phyloP scores from a whole-genome alignment of 2,888 invertebrate genomes.

The Stratiomys singularior region DNA sequence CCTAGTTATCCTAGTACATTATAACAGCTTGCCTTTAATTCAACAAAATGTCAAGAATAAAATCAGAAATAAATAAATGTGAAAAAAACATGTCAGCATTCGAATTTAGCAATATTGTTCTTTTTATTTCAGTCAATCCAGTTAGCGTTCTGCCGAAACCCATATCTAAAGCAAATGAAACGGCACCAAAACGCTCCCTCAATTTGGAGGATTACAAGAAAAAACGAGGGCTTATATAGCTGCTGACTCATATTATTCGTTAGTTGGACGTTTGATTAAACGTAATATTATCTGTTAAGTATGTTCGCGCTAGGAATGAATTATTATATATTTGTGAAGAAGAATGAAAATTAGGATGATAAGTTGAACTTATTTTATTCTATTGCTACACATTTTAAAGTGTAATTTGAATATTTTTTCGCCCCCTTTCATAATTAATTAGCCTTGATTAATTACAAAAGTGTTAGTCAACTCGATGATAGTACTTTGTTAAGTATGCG shows the following conservation, averaged over 20 bases:
- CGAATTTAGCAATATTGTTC: too few species aligned
- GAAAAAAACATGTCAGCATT: too few species aligned
- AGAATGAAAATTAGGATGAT: not conserved
- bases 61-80: too few species aligned
- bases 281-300: constrained; percentile 13
- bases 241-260: not conserved
- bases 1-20: too few species aligned
- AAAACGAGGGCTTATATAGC: constrained; percentile 86
- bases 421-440: too few species aligned
- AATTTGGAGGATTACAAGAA: constrained; percentile 95
- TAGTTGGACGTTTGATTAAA: not conserved
- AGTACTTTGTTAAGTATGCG: not conserved
- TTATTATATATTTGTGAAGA: not conserved
- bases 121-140: constrained; percentile 69
- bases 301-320: not conserved
- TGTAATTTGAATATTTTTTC: too few species aligned
- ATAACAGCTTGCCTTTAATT: too few species aligned
- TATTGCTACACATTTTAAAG: too few species aligned
- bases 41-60: too few species aligned
- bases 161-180: constrained; percentile 77
- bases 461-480: not conserved
- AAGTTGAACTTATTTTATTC: constrained; percentile 14
- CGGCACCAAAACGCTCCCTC: constrained; percentile 84
- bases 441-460: not conserved
- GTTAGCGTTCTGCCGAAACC: constrained; percentile 81